Percentiles rank a stretch among this genome's conserved stretches.
Evolutionary conservation across 2,888 invertebrate species (phyloP).

Genomic region (Drosophila mulleri): DNA sequence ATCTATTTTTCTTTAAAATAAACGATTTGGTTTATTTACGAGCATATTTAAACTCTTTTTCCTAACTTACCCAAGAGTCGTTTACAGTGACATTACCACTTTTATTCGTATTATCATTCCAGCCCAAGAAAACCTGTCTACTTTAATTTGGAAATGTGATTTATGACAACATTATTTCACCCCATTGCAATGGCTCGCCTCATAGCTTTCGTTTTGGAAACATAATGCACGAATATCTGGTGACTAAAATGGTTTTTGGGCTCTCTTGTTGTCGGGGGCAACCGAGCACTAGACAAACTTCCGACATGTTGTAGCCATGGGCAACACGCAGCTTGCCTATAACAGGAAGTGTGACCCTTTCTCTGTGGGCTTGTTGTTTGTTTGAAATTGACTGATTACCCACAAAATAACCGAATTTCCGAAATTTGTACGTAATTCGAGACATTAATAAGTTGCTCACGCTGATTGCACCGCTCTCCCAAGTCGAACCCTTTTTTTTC

Average conservation of each 20-base stretch:
- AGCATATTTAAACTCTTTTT: background rate
- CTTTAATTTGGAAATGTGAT: constrained; percentile 19
- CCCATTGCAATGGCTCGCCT: constrained; percentile 6
- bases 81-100: background rate
- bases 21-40: too few species aligned
- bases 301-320: constrained; percentile 49
- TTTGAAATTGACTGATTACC: constrained; percentile 82
- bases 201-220: constrained; percentile 10
- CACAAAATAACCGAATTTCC: constrained; percentile 76
- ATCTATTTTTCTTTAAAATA: too few species aligned
- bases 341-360: constrained; percentile 52
- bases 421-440: constrained; percentile 74
- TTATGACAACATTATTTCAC: constrained; percentile 25
- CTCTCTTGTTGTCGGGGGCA: constrained; percentile 43
- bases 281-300: constrained; percentile 64
- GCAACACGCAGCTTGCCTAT: constrained; percentile 4
- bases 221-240: constrained; percentile 21
- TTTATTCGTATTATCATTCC: background rate
- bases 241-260: constrained; percentile 3
- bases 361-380: constrained; percentile 57
- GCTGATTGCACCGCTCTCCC: constrained; percentile 14
- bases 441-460: constrained; percentile 67
- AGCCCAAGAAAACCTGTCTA: background rate
- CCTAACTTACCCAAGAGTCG: background rate
- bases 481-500: constrained; percentile 43